Base-by-base conservation (phyloP, 2,888 invertebrate species). In the Micropterix aruncella region DNA sequence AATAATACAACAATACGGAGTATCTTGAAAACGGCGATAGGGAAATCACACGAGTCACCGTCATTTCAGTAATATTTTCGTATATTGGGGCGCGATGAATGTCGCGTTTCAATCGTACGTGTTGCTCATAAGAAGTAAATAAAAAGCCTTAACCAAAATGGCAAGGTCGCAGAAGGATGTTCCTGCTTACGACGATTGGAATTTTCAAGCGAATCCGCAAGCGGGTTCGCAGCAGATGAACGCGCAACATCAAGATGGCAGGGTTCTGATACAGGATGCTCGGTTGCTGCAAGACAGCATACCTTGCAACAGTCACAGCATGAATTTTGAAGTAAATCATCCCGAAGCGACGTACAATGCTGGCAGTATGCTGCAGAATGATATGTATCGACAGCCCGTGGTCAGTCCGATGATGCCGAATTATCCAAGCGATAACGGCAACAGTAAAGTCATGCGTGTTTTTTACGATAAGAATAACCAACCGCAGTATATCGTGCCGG, bases 81-180 rank as follows among this genome's bases (percentile, higher is more conserved):
- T n/a, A n/a, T n/a, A n/a, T n/a, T n/a, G n/a, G n/a, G n/a, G n/a
- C n/a, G n/a, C n/a, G n/a, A n/a, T n/a, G n/a, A n/a, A n/a, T n/a
- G n/a, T n/a, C n/a, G n/a, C n/a, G n/a, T n/a, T n/a, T n/a, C n/a
- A n/a, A n/a, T n/a, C n/a, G n/a, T n/a, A n/a, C n/a, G n/a, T n/a
- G n/a, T n/a, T n/a, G n/a, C n/a, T n/a, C n/a, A n/a, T 27, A 27
- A 5, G 12, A 27, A 38, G n/a, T 38, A 38, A 38, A 38, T 38
- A 38, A 12, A 15, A 5, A 38, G n/a, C 16, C n/a, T 9, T 38
- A 36, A 61, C 62, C 63, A 63, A 64, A 60, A 71, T 71, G 70
- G 67, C 69, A 66, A 70, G 70, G 66, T 67, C 68, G 65, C 64
- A 65, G 52, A 65, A 66, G 54, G 70, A 70, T 61, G 67, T 69